These are phyloP conservation scores for Megastigmus dorsalis DNA, from an alignment of 2,888 invertebrate species.

Conservation along the genomic window DNA sequence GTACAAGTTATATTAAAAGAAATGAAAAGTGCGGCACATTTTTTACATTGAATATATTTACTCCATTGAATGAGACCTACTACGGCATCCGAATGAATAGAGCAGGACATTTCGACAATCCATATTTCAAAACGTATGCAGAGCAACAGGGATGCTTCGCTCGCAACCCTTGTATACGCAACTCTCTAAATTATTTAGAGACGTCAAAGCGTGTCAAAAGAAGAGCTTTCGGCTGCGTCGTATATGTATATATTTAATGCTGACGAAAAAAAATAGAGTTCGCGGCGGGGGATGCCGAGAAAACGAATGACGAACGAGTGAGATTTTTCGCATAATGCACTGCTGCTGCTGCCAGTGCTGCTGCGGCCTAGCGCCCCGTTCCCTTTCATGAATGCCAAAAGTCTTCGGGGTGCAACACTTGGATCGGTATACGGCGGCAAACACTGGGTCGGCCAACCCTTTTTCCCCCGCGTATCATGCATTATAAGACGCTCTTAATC, in stretches of 20 bases:
- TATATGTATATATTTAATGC: too few relatives aligned
- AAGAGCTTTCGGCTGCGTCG: neutral
- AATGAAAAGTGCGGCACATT: too few relatives aligned
- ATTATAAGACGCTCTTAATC: slow-evolving; percentile 48
- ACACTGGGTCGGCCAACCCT: slow-evolving; percentile 12
- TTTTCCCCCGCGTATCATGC: slow-evolving; percentile 33
- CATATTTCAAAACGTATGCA: too few relatives aligned
- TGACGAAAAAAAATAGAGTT: neutral
- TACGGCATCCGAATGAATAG: too few relatives aligned
- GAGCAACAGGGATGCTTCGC: too few relatives aligned
- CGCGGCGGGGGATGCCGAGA: neutral
- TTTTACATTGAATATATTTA: too few relatives aligned
- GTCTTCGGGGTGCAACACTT: slow-evolving; percentile 10
- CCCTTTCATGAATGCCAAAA: slow-evolving; percentile 37
- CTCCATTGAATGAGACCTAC: too few relatives aligned
- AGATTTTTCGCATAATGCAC: neutral
- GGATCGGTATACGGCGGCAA: neutral
- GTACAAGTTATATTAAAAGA: too few relatives aligned
- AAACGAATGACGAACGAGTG: neutral
- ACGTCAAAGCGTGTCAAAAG: slow-evolving; percentile 20
- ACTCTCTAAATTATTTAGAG: slow-evolving; percentile 25
- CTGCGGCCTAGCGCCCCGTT: too few relatives aligned
- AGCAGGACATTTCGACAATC: too few relatives aligned
- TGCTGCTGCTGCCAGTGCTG: too few relatives aligned
- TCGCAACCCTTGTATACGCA: neutral